Percentiles rank a stretch among this genome's conserved stretches.
These are phyloP conservation scores for Heliothis peltigera DNA, from an alignment of 2,888 invertebrate genomes.

Conservation along the genomic window DNA sequence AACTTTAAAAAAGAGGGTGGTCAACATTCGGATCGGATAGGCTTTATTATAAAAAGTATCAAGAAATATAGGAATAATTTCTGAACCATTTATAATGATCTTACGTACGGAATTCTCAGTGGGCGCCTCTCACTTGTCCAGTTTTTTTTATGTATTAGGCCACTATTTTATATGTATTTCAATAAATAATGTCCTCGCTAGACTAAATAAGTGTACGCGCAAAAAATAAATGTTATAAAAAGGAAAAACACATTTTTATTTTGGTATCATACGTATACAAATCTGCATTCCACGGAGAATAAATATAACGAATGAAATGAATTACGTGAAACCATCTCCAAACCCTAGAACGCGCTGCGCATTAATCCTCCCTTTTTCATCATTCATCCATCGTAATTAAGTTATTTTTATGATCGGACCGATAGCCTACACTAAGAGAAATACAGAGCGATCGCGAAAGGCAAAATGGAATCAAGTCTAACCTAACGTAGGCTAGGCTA, in stretches of 20 bases:
- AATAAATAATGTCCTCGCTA: background rate
- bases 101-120: too few relatives aligned
- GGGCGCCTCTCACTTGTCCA: too few relatives aligned
- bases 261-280: too few relatives aligned
- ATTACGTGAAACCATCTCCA: background rate
- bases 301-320: slow-evolving; percentile 4
- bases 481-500: slow-evolving; percentile 82
- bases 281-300: background rate
- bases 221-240: background rate
- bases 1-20: too few relatives aligned
- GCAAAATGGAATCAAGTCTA: slow-evolving; percentile 74
- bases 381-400: slow-evolving; percentile 28
- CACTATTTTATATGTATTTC: background rate
- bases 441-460: slow-evolving; percentile 71
- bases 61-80: too few relatives aligned
- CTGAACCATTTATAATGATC: too few relatives aligned
- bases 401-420: slow-evolving; percentile 42
- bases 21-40: too few relatives aligned
- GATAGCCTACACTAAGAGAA: slow-evolving; percentile 48
- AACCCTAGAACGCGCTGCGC: slow-evolving; percentile 4
- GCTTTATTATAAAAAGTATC: too few relatives aligned
- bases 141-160: slow-evolving; percentile 1
- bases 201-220: background rate
- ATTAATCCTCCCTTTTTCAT: too few relatives aligned
- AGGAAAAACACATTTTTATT: background rate